Percentiles rank a stretch among this genome's conserved stretches.
Evolutionary conservation across 2,113 vertebrate genomes (phyloP).

Genomic region (Sander vitreus): DNA sequence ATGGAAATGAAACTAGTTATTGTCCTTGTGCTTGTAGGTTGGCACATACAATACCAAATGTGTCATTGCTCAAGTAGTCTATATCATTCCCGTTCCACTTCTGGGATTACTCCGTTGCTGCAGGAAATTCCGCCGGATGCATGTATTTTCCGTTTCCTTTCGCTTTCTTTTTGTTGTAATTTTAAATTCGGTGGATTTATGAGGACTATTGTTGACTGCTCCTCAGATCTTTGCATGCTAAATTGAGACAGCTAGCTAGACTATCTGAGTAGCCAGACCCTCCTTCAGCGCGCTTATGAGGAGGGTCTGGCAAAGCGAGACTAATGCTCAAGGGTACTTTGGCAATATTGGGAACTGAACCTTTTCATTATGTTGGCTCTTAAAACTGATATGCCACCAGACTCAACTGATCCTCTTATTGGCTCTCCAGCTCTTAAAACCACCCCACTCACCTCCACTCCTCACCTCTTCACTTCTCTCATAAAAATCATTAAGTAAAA

Average conservation of each 20-base stretch:
- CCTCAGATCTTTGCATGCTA: too few species aligned
- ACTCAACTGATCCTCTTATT: constrained; percentile 37
- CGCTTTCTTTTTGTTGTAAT: too few species aligned
- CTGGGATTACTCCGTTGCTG: too few species aligned
- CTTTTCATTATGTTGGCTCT: constrained; percentile 52
- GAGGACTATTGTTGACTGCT: too few species aligned
- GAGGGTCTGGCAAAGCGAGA: too few species aligned
- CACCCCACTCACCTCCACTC: constrained; percentile 5
- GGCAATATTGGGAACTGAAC: constrained; percentile 33
- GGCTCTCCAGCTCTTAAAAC: constrained; percentile 27
- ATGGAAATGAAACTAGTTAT: not conserved
- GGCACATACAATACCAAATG: not conserved
- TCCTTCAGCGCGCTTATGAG: too few species aligned
- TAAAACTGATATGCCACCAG: constrained; percentile 34
- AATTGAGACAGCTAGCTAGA: too few species aligned
- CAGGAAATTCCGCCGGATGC: too few species aligned
- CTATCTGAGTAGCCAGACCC: too few species aligned
- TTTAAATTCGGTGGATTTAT: too few species aligned
- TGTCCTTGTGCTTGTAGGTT: constrained; percentile 9
- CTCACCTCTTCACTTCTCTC: constrained; percentile 6
- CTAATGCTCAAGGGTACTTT: constrained; percentile 44
- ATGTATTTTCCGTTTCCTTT: too few species aligned
- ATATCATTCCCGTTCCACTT: too few species aligned
- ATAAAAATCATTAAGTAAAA: constrained; percentile 26
- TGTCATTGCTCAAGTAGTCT: constrained; percentile 38